Base-by-base conservation (phyloP, 1,140 invertebrate species). In the Andricus grossulariae region DNA sequence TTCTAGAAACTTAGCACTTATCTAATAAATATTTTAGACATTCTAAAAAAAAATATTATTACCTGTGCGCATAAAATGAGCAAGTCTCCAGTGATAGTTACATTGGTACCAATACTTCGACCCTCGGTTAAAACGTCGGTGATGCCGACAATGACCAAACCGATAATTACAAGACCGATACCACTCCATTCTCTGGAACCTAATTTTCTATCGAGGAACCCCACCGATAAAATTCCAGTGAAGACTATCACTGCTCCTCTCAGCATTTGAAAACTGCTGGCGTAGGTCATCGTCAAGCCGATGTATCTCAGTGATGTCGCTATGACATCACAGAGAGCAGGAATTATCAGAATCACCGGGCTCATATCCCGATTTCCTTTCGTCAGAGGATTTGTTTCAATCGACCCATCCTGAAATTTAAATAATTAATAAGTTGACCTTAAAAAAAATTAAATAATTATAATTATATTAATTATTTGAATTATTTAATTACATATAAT, bases 241-340 rank as follows among this genome's bases (percentile, higher is more conserved):
- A 99, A 99, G 10, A 99, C 93, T 77, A 99, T 98, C 0, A 98
- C 95, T 78, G 98, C 95, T 94, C 97, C 97, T 93, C 98, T 92
- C 81, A 99, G 94, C 98, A 99, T 99, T 92, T 99, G 98, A 89
- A 98, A 99, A 86, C 97, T 98, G 74, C 97, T 98, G 0, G 97
- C 96, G 89, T 96, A 98, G 0, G 98, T 99, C 82, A 99, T 90
- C 84, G 94, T 98, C 19, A 99, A 91, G 12, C 97, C 98, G 71
- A 99, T 93, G 81, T 98, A 98, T 95, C 98, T 97, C 11, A 96
- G 93, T 1, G 96, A 96, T 13, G 97, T 97, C 11, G 94, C 96
- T 73, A 94, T 84, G 93, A 96, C 95, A 89, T 99, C 97, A 89
- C 96, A 96, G 80, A 97, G 90, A 4, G 97, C 96, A 3, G 97